These are phyloP conservation scores for Drosophila pachea DNA, from an alignment of 1,140 invertebrate species.

Conservation along the genomic window DNA sequence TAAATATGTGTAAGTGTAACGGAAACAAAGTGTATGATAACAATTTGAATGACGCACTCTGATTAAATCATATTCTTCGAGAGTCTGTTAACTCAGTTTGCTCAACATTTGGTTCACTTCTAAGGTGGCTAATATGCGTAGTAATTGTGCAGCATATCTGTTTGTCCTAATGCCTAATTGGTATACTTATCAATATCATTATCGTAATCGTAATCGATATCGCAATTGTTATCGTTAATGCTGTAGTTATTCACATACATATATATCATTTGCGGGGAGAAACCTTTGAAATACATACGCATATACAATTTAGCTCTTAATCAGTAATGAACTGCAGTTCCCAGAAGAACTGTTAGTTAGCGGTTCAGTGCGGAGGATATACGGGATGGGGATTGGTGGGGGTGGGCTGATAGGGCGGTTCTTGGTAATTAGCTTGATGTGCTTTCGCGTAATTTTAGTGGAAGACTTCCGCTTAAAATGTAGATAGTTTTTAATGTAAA, in stretches of 20 bases:
- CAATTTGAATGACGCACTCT: constrained; percentile 41
- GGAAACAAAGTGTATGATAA: constrained; percentile 11
- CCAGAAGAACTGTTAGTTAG: constrained; percentile 33
- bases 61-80: constrained; percentile 24
- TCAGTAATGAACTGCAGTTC: constrained; percentile 35
- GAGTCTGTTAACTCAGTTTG: constrained; percentile 67
- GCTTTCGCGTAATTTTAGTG: constrained; percentile 69
- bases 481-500: constrained; percentile 54
- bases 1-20: constrained; percentile 7
- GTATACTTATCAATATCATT: constrained; percentile 30
- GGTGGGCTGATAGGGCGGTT: not conserved
- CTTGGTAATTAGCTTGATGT: no score
- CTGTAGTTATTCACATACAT: constrained; percentile 10
- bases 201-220: constrained; percentile 16
- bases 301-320: constrained; percentile 56
- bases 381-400: not conserved
- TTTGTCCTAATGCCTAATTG: constrained; percentile 17
- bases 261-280: constrained; percentile 51
- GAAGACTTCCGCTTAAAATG: constrained; percentile 78
- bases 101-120: constrained; percentile 41
- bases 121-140: constrained; percentile 47
- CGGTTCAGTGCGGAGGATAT: no score
- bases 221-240: constrained; percentile 21
- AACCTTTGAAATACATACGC: constrained; percentile 71
- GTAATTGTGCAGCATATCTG: constrained; percentile 50